Percentiles rank a stretch among this genome's conserved stretches.
Evolutionary conservation across 2,888 invertebrate genomes (phyloP).

Genomic region (Abrostola tripartita): DNA sequence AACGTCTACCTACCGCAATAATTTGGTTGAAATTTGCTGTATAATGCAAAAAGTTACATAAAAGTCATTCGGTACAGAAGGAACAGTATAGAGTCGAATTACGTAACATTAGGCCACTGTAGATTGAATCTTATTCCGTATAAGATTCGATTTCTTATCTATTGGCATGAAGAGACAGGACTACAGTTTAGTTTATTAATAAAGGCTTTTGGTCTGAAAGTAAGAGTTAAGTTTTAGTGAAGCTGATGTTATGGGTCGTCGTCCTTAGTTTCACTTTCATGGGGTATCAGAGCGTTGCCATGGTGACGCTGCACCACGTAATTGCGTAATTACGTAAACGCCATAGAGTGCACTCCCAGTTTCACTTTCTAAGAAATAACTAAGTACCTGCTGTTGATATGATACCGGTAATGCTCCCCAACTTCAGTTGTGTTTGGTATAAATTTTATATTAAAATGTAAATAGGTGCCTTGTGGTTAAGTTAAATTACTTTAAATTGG

Average conservation of each 20-base stretch:
- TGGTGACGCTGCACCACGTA: conserved; percentile 66
- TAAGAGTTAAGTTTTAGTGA: background rate
- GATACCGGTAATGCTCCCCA: background rate
- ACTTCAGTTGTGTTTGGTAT: background rate
- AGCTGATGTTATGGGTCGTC: conserved; percentile 56
- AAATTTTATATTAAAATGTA: background rate
- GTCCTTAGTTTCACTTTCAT: conserved; percentile 77
- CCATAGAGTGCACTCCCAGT: conserved; percentile 62
- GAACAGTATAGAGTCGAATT: conserved; percentile 11
- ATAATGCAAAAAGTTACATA: conserved; percentile 24
- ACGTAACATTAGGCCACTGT: background rate
- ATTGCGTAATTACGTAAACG: conserved; percentile 72
- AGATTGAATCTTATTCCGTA: conserved; percentile 3
- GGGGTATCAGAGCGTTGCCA: conserved; percentile 77
- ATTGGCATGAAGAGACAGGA: background rate
- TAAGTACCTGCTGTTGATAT: conserved; percentile 8
- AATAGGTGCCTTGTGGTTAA: background rate
- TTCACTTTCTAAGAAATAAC: conserved; percentile 71
- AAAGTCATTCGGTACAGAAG: background rate
- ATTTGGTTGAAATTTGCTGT: conserved; percentile 19
- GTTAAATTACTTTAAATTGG: background rate
- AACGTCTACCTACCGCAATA: background rate
- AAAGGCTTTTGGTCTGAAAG: background rate
- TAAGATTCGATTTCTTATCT: conserved; percentile 9
- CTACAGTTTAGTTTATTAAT: too few relatives aligned